Conservation (phyloP, 2,113 vertebrate genomes). For the Toxotes jaculatrix region DNA sequence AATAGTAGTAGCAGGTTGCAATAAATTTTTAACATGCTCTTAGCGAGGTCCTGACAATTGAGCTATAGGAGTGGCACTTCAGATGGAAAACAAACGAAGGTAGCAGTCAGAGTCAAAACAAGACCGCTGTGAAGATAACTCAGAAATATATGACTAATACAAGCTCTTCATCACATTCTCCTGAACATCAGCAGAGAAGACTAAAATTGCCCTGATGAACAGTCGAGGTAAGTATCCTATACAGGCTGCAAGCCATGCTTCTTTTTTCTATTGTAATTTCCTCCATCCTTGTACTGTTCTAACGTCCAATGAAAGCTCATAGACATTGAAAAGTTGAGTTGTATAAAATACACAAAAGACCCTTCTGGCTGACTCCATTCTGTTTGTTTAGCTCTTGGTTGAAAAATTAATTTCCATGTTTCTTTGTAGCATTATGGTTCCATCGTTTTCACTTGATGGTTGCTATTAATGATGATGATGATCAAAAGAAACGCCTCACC, state of each 20-base stretch:
- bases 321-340: not conserved
- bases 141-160: not conserved
- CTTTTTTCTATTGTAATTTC: not conserved
- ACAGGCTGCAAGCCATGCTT: not conserved
- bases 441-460: slow-evolving; percentile 47
- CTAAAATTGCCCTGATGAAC: not conserved
- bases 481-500: slow-evolving; percentile 80
- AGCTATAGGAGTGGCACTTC: slow-evolving; percentile 27
- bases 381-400: slow-evolving; percentile 28
- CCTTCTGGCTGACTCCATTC: slow-evolving; percentile 17
- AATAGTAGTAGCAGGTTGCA: slow-evolving; percentile 32
- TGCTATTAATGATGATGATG: slow-evolving; percentile 70
- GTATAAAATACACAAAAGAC: slow-evolving; percentile 26
- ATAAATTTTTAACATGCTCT: slow-evolving; percentile 38
- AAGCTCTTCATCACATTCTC: slow-evolving; percentile 11
- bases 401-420: slow-evolving; percentile 35
- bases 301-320: not conserved
- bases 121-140: not conserved
- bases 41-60: slow-evolving; percentile 23
- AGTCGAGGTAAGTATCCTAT: not conserved
- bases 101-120: slow-evolving; percentile 12
- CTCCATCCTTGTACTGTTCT: not conserved
- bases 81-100: slow-evolving; percentile 22
- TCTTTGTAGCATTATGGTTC: slow-evolving; percentile 41
- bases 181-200: not conserved